Conservation (phyloP, 2,888 invertebrate genomes). For the Rhopalosiphum nymphaeae region DNA sequence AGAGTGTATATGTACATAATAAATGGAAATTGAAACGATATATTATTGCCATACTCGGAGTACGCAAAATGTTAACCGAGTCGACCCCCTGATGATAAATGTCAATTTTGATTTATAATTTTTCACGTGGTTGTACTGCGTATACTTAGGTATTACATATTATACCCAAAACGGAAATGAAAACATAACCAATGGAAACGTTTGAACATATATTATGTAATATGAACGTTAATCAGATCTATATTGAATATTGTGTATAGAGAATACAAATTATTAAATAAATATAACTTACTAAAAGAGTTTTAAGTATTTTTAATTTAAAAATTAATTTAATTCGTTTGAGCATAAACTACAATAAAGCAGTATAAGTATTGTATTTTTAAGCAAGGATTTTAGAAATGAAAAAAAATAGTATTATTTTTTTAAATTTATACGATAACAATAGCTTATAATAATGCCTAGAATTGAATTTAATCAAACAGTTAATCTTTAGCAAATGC, state of each 20-base stretch:
- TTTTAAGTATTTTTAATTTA: not conserved
- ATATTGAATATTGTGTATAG: not conserved
- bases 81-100: conserved; percentile 30
- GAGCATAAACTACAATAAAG: not conserved
- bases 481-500: too few relatives aligned
- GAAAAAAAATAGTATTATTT: not conserved
- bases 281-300: not conserved
- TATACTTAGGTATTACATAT: not conserved
- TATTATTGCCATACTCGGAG: conserved; percentile 24
- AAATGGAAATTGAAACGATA: conserved; percentile 46
- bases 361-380: not conserved
- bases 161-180: conserved; percentile 11
- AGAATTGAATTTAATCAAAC: not conserved
- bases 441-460: not conserved
- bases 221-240: not conserved
- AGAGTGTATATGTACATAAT: not conserved
- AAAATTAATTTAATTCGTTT: not conserved
- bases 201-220: not conserved
- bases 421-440: not conserved
- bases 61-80: not conserved
- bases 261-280: not conserved
- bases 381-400: not conserved
- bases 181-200: not conserved
- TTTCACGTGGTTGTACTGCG: not conserved
- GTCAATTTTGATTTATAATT: conserved; percentile 51